Evolutionary conservation across 2,113 vertebrate genomes (phyloP), one percentile per base, ranked within the genome.

Genomic region (Poecile atricapillus): DNA sequence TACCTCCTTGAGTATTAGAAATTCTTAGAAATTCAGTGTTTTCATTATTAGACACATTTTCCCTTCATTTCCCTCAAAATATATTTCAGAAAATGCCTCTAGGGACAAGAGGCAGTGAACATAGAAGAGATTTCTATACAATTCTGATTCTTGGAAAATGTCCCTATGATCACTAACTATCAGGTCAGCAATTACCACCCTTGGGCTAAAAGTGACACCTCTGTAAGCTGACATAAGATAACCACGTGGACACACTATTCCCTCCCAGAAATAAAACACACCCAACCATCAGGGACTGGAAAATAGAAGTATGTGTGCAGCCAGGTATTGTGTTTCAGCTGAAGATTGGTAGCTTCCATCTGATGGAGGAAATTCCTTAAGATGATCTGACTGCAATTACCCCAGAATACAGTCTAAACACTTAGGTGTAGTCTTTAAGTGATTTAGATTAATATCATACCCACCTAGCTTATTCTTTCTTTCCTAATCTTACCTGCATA

Each of bases 211-310:
- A 64, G 11, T 44, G 44, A 52, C 39, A 49, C 10, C 28, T 64
- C 41, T 83, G 22, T 58, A 58, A 86, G 2, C 11, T 44, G 33
- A 58, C 33, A 47, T 30, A 67, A 82, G 53, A 52, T 47, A 52
- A 82, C 21, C 37, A 58, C 0, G 0, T n/a, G 31, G 37, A 33
- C 71, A 65, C 22, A 20, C 0, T 49, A 76, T 65, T 69, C 31
- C 8, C 17, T 77, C 20, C 23, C 20, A 46, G 43, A 31, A 30
- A 22, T 25, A 53, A 60, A 80, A 15, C 21, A 86, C 69, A 62
- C 24, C 8, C n/a, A 65, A 3, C 21, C 68, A 43, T 9, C 20
- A 69, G 11, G 47, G 80, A 41, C 0, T 31, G 21, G 3, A 31
- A 58, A 83, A 56, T 12, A 9, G 52, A 68, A 39, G 33, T 8